Evolutionary conservation across 2,797 vertebrate genomes (phyloP), one percentile per base, ranked within the genome.

Genomic region (Anguilla megastoma): DNA sequence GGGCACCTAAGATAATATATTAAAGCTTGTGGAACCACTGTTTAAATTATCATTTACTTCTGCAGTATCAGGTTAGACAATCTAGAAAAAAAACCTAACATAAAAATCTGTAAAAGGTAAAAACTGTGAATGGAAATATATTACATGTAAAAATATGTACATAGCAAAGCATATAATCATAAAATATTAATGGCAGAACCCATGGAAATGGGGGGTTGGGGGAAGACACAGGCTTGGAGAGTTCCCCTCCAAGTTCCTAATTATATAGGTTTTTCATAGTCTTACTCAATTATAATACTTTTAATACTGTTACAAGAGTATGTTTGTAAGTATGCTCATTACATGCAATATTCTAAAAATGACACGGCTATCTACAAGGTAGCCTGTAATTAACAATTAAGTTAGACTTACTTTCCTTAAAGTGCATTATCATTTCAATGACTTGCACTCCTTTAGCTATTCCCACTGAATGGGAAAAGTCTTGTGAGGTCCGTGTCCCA

Each of bases 51-150:
- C 12, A 16, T 30, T 16, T 30, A 76, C 56, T 58, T 76, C 24
- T 71, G n/a, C 27, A 30, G 4, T 76, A 36, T 76, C 2, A 14
- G 14, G 36, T 76, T 21, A 76, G 14, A 76, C 74, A 76, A 76
- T 71, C n/a, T 71, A 41, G 74, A 76, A 36, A 36, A 76, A 76
- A 18, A 36, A 76, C 18, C 9, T 71, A 76, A 76, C 3, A 45
- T 45, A 76, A 71, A 76, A 71, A 71, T 71, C 41, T 41, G 36
- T 14, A 21, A 41, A 76, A 76, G 18, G 30, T 76, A 41, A 18
- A 76, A 71, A 76, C 36, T 76, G 33, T 76, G 33, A 76, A 76
- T 76, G 33, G 41, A 76, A 76, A 76, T 76, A 76, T 33, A 71
- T 30, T 71, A 76, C 36, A 41, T 76, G 74, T 76, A 76, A 76